Conservation (phyloP, 2,113 vertebrate genomes). For the Hyaena hyaena region DNA sequence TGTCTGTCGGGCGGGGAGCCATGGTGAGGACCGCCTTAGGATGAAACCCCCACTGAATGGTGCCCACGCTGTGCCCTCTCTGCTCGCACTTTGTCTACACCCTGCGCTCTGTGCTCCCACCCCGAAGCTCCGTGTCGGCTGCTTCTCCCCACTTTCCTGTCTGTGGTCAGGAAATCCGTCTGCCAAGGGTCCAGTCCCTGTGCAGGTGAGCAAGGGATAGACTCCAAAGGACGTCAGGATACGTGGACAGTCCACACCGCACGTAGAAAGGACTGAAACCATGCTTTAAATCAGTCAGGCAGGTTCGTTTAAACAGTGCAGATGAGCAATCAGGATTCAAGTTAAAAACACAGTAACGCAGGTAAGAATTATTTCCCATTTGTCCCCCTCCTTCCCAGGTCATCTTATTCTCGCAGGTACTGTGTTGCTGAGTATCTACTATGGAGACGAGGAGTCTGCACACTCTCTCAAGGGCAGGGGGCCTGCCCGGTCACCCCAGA, state of each 20-base stretch:
- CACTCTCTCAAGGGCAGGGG: background rate
- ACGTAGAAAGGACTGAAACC: background rate
- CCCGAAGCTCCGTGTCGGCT: rapidly evolving
- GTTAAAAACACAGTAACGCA: too few relatives aligned
- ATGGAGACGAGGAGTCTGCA: background rate
- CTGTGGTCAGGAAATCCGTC: background rate
- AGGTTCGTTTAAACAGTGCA: background rate
- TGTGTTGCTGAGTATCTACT: too few relatives aligned
- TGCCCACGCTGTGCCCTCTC: background rate
- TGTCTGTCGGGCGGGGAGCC: background rate
- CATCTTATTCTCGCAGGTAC: rapidly evolving
- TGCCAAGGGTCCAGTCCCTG: too few relatives aligned
- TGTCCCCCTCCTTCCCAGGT: too few relatives aligned
- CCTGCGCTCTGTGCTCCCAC: too few relatives aligned
- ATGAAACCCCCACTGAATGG: background rate
- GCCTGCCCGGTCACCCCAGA: rapidly evolving
- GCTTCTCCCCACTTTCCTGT: background rate
- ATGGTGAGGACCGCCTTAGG: background rate
- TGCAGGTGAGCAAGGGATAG: too few relatives aligned
- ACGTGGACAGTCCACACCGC: too few relatives aligned
- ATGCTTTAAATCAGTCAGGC: background rate
- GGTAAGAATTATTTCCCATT: background rate
- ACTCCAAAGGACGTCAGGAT: background rate
- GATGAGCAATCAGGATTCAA: background rate
- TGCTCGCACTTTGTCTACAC: background rate